Conservation (phyloP, 92 coral and sea anemone species). For the Anthopleura xanthogrammica region DNA sequence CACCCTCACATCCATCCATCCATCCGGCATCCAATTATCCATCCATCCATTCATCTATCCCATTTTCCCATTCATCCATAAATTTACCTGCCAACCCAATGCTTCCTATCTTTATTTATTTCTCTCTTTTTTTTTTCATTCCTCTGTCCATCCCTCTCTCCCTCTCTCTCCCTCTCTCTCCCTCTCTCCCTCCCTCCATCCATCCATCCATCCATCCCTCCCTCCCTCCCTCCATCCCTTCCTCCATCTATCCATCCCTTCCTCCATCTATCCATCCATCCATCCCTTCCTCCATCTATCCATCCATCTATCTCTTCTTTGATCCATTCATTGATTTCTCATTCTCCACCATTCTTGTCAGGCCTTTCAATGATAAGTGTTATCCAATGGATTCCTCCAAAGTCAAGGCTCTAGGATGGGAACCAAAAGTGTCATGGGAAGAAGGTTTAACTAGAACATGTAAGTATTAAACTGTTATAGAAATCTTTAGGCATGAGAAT, state of each 20-base stretch:
- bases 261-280: background rate
- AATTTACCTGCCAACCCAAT: too few relatives aligned
- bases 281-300: background rate
- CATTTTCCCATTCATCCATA: background rate
- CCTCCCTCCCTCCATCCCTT: background rate
- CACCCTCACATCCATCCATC: background rate
- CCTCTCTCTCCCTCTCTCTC: too few relatives aligned
- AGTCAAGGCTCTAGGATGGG: slow-evolving; percentile 57
- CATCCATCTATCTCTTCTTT: background rate
- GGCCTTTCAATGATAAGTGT: slow-evolving; percentile 58
- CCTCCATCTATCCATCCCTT: too few relatives aligned
- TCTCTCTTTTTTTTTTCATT: too few relatives aligned
- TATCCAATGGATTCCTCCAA: slow-evolving; percentile 73
- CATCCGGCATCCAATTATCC: background rate
- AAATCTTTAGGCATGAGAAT: too few relatives aligned
- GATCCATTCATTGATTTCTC: background rate
- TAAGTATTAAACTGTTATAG: slow-evolving; percentile 6
- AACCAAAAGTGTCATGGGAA: slow-evolving; percentile 60
- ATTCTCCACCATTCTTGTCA: background rate
- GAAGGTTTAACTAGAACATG: slow-evolving; percentile 57
- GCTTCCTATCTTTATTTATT: too few relatives aligned
- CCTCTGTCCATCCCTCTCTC: too few relatives aligned
- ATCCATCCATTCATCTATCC: background rate
- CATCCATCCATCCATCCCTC: too few relatives aligned
- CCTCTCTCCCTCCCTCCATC: background rate